Evolutionary conservation across 2,797 vertebrate genomes (phyloP), one percentile per base, ranked within the genome.

Genomic region (Tamandua tetradactyla): DNA sequence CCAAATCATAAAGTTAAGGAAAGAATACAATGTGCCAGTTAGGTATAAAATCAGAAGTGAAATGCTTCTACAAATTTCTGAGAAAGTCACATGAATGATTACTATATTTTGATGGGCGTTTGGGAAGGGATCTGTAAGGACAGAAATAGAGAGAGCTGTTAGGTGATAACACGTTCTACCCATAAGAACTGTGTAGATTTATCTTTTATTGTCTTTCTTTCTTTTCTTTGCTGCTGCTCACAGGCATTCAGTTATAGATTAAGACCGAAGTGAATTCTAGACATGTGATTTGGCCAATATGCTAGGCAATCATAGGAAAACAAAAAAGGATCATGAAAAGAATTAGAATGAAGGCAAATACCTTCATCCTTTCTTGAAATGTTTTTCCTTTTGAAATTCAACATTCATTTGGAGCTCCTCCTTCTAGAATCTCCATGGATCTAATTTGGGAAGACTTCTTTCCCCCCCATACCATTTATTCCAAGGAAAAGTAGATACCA

Each of bases 231-330:
- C 11, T 27, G 23, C 30, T 32, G 23, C 4, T 23, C 75, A 62
- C 10, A 61, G 68, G 52, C 42, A 8, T 9, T 1, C n/a, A n/a
- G n/a, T n/a, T n/a, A n/a, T n/a, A n/a, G 32, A 15, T 57, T 12
- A 3, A 37, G 12, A 49, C 52, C 55, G 37, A 18, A 4, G 14
- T 7, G 2, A 37, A 3, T 78, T 0, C 1, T 49, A 7, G n/a
- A 37, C 23, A 18, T 2, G 64, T 1, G 0, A 2, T 27, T 10
- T 14, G n/a, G 11, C 22, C 32, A 23, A 25, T 13, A 4, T 2
- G 23, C 47, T 2, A 0, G 23, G 20, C 0, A 1, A 47, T 20
- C 74, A 17, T 2, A 0, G 27, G 1, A 42, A 37, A 32, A 9
- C 15, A 14, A 14, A 4, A 27, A 42, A 18, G 27, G 4, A 40